Evolutionary conservation across 2,797 vertebrate species (phyloP).

Genomic region (Mareca strepera): DNA sequence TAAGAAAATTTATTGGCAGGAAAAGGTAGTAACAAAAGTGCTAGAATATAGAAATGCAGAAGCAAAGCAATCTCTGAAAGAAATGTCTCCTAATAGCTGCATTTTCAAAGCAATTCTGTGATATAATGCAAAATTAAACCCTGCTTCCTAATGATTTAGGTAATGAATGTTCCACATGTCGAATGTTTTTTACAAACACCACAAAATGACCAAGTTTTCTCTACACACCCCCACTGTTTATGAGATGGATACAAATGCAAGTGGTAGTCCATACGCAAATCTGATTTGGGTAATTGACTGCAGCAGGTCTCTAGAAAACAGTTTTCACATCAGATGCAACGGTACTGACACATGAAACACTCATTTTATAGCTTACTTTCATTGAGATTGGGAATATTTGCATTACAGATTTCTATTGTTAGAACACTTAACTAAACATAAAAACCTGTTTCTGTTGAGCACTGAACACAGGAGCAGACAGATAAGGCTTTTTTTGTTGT

Average conservation of each 20-base stretch:
- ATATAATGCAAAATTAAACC: not conserved
- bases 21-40: not conserved
- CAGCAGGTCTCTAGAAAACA: not conserved
- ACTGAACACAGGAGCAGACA: not conserved
- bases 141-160: not conserved
- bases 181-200: not conserved
- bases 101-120: not conserved
- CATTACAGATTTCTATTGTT: slow-evolving; percentile 6
- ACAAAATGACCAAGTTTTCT: not conserved
- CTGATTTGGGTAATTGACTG: not conserved
- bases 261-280: not conserved
- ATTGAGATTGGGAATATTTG: not conserved
- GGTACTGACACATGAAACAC: not conserved
- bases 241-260: not conserved
- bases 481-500: not conserved
- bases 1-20: not conserved
- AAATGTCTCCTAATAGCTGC: not conserved
- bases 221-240: not conserved
- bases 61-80: not conserved
- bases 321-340: not conserved
- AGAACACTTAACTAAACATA: not conserved
- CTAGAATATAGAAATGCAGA: not conserved
- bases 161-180: not conserved
- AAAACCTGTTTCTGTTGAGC: not conserved
- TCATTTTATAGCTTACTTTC: not conserved